phyloP scores from a whole-genome alignment of 1,140 invertebrate species.

The Atta cephalotes region DNA sequence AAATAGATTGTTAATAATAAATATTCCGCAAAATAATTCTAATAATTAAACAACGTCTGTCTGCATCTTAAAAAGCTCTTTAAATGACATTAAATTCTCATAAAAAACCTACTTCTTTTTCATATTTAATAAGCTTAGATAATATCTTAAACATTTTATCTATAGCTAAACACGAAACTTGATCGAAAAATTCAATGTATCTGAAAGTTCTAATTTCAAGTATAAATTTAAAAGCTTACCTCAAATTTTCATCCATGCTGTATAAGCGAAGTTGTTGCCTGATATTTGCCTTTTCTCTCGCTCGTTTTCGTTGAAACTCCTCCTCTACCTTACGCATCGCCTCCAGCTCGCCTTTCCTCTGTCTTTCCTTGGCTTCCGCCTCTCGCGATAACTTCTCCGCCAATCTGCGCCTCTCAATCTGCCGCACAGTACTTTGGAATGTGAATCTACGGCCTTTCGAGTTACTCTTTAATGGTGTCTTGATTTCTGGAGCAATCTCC shows the following conservation, averaged over 20 bases:
- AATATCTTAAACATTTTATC: neutral
- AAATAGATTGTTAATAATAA: neutral
- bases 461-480: slow-evolving; percentile 68
- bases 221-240: slow-evolving; percentile 71
- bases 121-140: neutral
- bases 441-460: slow-evolving; percentile 90
- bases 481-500: slow-evolving; percentile 70
- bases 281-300: slow-evolving; percentile 91
- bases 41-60: neutral
- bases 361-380: slow-evolving; percentile 91
- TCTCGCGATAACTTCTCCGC: slow-evolving; percentile 92
- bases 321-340: slow-evolving; percentile 92
- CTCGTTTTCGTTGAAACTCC: slow-evolving; percentile 91
- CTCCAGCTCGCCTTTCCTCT: slow-evolving; percentile 91
- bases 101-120: neutral
- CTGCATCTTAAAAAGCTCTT: neutral
- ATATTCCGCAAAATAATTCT: neutral
- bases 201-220: neutral
- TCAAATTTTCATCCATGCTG: slow-evolving; percentile 85
- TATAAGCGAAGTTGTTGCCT: slow-evolving; percentile 91
- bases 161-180: neutral
- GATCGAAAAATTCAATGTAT: neutral
- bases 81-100: neutral
- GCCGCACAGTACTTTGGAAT: slow-evolving; percentile 93
- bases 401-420: slow-evolving; percentile 91